Evolutionary conservation across 2,797 vertebrate genomes (phyloP), one percentile per base, ranked within the genome.

Genomic region (Otus scops): DNA sequence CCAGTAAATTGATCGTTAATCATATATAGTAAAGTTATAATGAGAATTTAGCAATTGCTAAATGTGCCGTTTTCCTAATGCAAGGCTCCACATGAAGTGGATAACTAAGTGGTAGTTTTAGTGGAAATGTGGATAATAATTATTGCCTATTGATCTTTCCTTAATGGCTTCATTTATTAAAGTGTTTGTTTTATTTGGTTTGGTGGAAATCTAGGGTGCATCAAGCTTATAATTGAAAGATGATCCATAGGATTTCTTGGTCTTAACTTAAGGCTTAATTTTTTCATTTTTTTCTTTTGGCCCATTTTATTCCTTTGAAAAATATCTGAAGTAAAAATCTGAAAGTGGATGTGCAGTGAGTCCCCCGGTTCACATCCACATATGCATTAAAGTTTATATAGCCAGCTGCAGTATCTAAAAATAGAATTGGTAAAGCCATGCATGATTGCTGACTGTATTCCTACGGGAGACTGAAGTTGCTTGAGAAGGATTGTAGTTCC

Each of bases 391-490:
- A 85, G 74, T 92, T 93, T 92, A 53, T 77, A 16, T 13, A 85
- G 59, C 64, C 78, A 94, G 81, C 77, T 60, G 50, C 69, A 60
- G 38, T 39, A 63, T 71, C 87, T 90, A 87, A 94, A 89, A 91
- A 57, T 39, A 96, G 84, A 79, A 67, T 76, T 82, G 50, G 27
- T 89, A 45, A 93, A 71, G 82, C 82, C 36, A 27, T 63, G 70
- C 81, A 20, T 93, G 92, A 84, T 79, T 89, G 84, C 96, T 95
- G 91, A 80, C 91, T 88, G 4, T 68, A 82, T 87, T 98, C 95
- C 97, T 93, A 13, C 22, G 92, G 95, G 92, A 93, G 69, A 63
- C 64, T 47, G 65, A 92, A 97, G 85, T 86, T 93, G 80, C 78
- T 36, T 47, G 71, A 61, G 93, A 83, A 92, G 77, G 79, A 95